Evolutionary conservation across 2,888 invertebrate species (phyloP), one percentile per base, ranked within the genome.

Genomic region (Rhimphoctona megacephalus): DNA sequence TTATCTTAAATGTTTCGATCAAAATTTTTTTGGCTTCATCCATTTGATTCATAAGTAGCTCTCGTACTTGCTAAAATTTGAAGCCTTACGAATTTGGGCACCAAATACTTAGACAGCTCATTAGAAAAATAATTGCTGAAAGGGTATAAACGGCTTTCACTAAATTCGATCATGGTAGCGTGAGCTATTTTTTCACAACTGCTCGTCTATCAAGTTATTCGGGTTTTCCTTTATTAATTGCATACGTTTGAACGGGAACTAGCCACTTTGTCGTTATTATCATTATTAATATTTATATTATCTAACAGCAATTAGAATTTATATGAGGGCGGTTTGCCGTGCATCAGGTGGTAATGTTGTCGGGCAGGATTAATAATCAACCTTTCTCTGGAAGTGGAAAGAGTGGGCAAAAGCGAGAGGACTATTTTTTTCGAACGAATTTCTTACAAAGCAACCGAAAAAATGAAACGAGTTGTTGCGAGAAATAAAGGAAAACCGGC

Each of bases 311-410:
- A 78, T 57, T 46, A 52, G n/a, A 66, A 52, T 52, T 11, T 7
- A 52, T 36, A 36, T 52, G 22, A 52, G 22, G 36, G 61, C 25
- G 46, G 46, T 49, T 66, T 5, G 66, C 0, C 39, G 11, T 36
- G 33, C 11, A 36, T 49, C 64, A 43, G 36, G 49, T 25, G 66
- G 36, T 74, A 74, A 81, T 66, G 74, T 25, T 43, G 54, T 67
- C 17, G 19, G 57, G 17, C 74, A 33, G 74, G 81, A 81, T 81
- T 64, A 54, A 43, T 54, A 30, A 74, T 54, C 74, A 66, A 81
- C 64, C 54, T 81, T 81, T 81, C 43, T 14, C 64, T 19, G 1
- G 3, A 19, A 25, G 70, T 57, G 46, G 30, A 46, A 39, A 22
- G 46, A 80, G 46, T 57, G 66, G 57, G 70, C 43, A 69, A 54